Percentiles rank a stretch among this genome's conserved stretches.
Conservation (phyloP, 2,113 vertebrate genomes). For the Cercopithecus mona region DNA sequence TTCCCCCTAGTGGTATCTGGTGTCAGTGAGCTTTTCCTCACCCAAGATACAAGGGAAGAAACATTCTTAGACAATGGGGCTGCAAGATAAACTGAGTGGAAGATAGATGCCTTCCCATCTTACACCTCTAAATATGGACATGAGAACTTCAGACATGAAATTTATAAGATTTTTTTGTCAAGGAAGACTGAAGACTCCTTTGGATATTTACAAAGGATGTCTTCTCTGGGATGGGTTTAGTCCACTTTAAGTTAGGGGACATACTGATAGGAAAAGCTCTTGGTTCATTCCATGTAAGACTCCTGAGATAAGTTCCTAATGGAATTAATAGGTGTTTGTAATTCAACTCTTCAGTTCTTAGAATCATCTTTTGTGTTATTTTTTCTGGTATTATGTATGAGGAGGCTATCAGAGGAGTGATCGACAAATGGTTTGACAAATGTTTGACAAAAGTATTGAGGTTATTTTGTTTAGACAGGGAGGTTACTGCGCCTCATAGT, state of each 20-base stretch:
- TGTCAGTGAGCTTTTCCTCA: neutral
- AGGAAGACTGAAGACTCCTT: neutral
- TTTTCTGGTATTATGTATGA: neutral
- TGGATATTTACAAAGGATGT: neutral
- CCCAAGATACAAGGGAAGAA: neutral
- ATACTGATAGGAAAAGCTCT: neutral
- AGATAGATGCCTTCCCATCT: neutral
- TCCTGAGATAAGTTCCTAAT: neutral
- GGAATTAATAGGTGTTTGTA: neutral
- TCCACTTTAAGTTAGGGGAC: neutral
- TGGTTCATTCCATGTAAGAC: neutral
- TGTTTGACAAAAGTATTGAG: neutral
- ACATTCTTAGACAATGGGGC: neutral
- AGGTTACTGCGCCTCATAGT: neutral
- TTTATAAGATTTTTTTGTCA: neutral
- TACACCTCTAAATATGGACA: neutral
- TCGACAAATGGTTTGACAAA: neutral
- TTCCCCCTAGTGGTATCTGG: conserved; percentile 62
- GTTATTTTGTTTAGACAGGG: neutral
- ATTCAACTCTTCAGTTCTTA: neutral
- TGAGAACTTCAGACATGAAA: neutral
- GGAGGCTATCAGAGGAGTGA: neutral
- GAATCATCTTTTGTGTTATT: neutral
- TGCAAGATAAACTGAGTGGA: neutral
- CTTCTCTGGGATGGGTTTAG: neutral